These are phyloP conservation scores for Colletes gigas DNA, from an alignment of 1,140 invertebrate species.

Conservation along the genomic window DNA sequence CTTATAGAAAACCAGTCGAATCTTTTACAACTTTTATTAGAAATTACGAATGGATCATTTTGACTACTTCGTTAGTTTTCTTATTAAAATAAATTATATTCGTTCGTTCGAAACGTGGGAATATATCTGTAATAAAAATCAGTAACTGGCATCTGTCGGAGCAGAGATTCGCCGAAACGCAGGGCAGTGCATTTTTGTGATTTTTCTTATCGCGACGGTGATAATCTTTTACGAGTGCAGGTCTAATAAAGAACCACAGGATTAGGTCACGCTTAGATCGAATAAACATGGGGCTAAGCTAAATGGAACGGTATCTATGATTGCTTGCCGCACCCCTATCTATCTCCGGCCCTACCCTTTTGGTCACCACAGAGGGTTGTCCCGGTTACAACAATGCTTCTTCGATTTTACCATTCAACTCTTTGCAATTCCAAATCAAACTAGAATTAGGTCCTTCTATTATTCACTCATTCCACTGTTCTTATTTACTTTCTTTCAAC, in stretches of 20 bases:
- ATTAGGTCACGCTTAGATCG: conserved; percentile 63
- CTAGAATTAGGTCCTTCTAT: neutral
- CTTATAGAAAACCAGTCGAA: too few relatives aligned
- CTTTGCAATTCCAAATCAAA: neutral
- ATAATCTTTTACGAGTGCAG: conserved; percentile 39
- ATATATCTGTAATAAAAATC: too few relatives aligned
- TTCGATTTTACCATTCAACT: conserved; percentile 35
- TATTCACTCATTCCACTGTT: neutral
- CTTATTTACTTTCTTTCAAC: neutral
- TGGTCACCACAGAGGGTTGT: conserved; percentile 55
- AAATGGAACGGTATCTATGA: conserved; percentile 70
- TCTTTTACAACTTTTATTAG: too few relatives aligned
- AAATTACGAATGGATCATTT: too few relatives aligned
- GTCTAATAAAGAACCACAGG: conserved; percentile 60
- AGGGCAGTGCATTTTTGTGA: conserved; percentile 12
- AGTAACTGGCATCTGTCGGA: neutral
- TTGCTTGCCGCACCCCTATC: conserved; percentile 60
- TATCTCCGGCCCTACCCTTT: conserved; percentile 68
- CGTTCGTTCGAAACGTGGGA: too few relatives aligned
- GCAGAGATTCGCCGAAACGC: neutral
- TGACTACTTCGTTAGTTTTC: too few relatives aligned
- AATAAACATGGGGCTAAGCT: conserved; percentile 66
- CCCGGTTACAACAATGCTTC: conserved; percentile 49
- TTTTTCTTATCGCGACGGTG: conserved; percentile 24
- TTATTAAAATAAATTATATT: too few relatives aligned